Conservation (phyloP, 2,797 vertebrate genomes). For the Podarcis lilfordi region DNA sequence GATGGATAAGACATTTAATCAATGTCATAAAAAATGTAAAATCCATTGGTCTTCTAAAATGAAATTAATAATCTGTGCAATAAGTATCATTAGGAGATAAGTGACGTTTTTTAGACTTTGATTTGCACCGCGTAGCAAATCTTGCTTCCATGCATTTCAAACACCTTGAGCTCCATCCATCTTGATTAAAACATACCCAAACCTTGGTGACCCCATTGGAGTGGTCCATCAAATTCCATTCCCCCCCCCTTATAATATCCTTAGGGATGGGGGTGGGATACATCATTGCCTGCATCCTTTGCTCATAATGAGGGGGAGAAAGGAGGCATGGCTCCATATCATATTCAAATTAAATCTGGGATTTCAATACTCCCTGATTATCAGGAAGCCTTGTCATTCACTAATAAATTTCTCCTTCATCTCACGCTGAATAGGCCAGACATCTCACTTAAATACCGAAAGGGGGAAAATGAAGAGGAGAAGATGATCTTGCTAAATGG, state of each 20-base stretch:
- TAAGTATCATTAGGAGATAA: constrained; percentile 85
- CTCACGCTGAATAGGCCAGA: constrained; percentile 67
- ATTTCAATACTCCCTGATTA: constrained; percentile 81
- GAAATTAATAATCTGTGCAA: constrained; percentile 87
- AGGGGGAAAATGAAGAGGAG: constrained; percentile 36
- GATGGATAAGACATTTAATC: constrained; percentile 82
- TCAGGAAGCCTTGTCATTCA: constrained; percentile 79
- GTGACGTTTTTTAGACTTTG: constrained; percentile 83
- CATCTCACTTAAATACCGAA: constrained; percentile 61
- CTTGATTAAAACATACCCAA: constrained; percentile 81
- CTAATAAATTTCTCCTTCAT: constrained; percentile 80
- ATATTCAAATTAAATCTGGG: constrained; percentile 83
- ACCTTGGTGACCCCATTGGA: constrained; percentile 75
- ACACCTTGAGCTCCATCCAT: constrained; percentile 78
- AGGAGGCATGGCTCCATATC: constrained; percentile 68
- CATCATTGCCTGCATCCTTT: constrained; percentile 72
- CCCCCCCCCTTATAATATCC: constrained; percentile 63
- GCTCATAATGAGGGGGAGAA: constrained; percentile 76
- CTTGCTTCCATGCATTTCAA: constrained; percentile 79
- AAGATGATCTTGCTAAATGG: constrained; percentile 56
- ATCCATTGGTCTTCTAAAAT: constrained; percentile 85
- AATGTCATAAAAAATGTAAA: constrained; percentile 86
- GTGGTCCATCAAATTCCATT: constrained; percentile 70
- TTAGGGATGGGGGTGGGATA: constrained; percentile 77
- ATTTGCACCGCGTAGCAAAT: constrained; percentile 84